Percentiles rank a stretch among this genome's conserved stretches.
phyloP scores from a whole-genome alignment of 2,113 vertebrate genomes.

The Telmatochromis sp. region DNA sequence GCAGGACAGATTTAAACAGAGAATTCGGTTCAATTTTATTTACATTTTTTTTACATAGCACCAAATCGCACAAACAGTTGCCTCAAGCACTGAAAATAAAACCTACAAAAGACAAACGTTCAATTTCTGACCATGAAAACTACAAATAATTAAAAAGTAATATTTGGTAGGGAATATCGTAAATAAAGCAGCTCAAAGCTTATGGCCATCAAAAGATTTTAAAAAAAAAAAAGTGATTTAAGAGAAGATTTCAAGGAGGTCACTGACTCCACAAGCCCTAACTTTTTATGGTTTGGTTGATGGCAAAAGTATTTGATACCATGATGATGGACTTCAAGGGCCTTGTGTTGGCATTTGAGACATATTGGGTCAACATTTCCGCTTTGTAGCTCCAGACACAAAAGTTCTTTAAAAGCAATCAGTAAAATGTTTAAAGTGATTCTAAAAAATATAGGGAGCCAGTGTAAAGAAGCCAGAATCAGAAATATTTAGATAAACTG shows the following conservation, averaged over 20 bases:
- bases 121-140: neutral
- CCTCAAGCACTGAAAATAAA: neutral
- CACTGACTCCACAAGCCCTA: rapidly evolving
- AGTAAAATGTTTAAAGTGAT: neutral
- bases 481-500: neutral
- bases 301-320: neutral
- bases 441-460: neutral
- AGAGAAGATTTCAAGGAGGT: rapidly evolving
- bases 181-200: neutral
- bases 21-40: neutral
- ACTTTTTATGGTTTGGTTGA: neutral
- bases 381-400: neutral
- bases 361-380: neutral
- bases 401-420: neutral
- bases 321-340: neutral
- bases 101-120: neutral
- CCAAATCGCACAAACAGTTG: neutral
- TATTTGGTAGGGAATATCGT: rapidly evolving
- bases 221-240: rapidly evolving
- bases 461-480: neutral
- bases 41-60: rapidly evolving
- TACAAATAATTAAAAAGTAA: neutral
- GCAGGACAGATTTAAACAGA: neutral
- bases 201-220: neutral
- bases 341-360: neutral